These are phyloP conservation scores for Trachymyrmex cornetzi DNA, from an alignment of 1,140 invertebrate genomes.

Conservation along the genomic window DNA sequence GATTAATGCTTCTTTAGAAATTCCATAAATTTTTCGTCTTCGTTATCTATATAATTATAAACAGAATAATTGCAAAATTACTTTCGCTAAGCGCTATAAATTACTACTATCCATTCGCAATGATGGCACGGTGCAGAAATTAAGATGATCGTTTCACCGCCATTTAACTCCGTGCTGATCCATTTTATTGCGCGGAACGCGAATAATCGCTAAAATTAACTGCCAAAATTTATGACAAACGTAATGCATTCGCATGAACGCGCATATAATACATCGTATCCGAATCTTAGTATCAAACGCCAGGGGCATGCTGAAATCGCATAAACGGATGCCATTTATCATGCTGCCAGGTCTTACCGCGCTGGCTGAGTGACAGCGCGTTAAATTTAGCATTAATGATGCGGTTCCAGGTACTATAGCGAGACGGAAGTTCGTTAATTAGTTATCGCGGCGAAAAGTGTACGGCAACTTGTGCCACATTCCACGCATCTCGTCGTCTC, in stretches of 20 bases:
- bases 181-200: conserved; percentile 52
- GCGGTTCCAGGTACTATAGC: conserved; percentile 58
- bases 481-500: conserved; percentile 29
- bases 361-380: conserved; percentile 68
- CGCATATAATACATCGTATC: conserved; percentile 49
- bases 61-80: conserved; percentile 37
- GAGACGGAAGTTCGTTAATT: conserved; percentile 65
- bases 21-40: not conserved
- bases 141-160: conserved; percentile 41
- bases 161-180: conserved; percentile 47
- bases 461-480: conserved; percentile 35
- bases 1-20: not conserved
- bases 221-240: conserved; percentile 63
- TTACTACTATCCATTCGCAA: conserved; percentile 30
- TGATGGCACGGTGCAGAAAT: conserved; percentile 16
- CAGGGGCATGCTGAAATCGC: conserved; percentile 55
- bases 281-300: conserved; percentile 41
- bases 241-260: conserved; percentile 51
- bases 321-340: conserved; percentile 70
- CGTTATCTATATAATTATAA: conserved; percentile 20
- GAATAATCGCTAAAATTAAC: conserved; percentile 60
- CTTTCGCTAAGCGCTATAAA: not conserved
- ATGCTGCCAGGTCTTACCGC: conserved; percentile 57
- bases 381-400: conserved; percentile 74
- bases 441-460: conserved; percentile 61